Conservation (phyloP, 1,140 invertebrate genomes). For the Mycetomoellerius zeteki region DNA sequence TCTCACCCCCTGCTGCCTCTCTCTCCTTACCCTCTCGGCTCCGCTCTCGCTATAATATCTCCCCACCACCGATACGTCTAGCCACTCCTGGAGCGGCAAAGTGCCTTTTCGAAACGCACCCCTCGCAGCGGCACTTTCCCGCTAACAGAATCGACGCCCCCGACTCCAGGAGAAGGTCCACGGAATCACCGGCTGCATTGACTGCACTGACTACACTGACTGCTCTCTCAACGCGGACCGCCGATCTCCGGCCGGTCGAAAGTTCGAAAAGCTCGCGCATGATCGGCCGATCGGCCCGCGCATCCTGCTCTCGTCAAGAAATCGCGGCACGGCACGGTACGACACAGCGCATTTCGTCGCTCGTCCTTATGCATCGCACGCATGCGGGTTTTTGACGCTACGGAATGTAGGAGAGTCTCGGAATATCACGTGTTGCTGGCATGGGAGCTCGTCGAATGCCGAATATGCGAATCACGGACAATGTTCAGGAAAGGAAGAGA, state of each 20-base stretch:
- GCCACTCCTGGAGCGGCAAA: constrained; percentile 71
- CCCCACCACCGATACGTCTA: constrained; percentile 61
- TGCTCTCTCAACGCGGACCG: constrained; percentile 54
- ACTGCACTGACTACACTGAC: constrained; percentile 70
- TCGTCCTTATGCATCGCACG: constrained; percentile 57
- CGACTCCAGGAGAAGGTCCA: constrained; percentile 39
- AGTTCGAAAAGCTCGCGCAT: constrained; percentile 69
- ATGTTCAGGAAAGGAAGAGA: not conserved
- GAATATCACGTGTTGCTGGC: constrained; percentile 56
- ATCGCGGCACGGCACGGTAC: constrained; percentile 21
- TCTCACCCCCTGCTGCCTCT: not conserved
- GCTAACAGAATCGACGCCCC: constrained; percentile 65
- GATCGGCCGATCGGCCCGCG: constrained; percentile 71
- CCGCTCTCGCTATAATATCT: constrained; percentile 60
- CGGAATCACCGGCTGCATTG: constrained; percentile 60
- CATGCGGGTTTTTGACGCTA: constrained; percentile 57
- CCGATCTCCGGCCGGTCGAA: constrained; percentile 43
- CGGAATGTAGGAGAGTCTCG: not conserved
- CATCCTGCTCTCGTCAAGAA: constrained; percentile 44
- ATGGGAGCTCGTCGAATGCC: constrained; percentile 31
- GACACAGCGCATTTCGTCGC: not conserved
- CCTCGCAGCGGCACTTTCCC: constrained; percentile 66
- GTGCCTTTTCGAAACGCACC: constrained; percentile 75
- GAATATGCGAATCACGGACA: constrained; percentile 22
- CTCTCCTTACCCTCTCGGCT: constrained; percentile 23